Evolutionary conservation across 1,140 invertebrate species (phyloP).

Genomic region (Drosophila kikkawai): DNA sequence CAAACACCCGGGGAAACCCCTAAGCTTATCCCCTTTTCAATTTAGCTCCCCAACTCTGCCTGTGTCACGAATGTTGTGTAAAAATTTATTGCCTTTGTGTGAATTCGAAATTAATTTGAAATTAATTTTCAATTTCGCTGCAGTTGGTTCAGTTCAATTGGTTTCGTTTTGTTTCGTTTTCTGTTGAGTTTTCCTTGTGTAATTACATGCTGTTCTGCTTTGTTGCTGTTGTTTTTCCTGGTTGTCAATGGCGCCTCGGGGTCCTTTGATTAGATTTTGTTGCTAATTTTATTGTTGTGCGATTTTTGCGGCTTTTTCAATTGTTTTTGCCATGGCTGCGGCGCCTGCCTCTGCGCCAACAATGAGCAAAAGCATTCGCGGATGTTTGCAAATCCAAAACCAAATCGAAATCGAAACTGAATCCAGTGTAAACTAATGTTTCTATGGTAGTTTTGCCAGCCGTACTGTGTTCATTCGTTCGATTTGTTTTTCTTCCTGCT

Average conservation of each 20-base stretch:
- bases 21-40: neutral
- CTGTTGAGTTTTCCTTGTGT: conserved; percentile 41
- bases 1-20: conserved; percentile 11
- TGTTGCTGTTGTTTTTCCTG: conserved; percentile 27
- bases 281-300: conserved; percentile 69
- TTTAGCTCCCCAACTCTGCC: neutral
- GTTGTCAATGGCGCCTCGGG: conserved; percentile 66
- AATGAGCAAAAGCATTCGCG: conserved; percentile 19
- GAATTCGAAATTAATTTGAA: conserved; percentile 79
- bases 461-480: conserved; percentile 21
- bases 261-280: conserved; percentile 78
- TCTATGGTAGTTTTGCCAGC: neutral
- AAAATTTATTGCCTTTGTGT: conserved; percentile 78
- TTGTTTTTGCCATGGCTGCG: conserved; percentile 39
- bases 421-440: conserved; percentile 29
- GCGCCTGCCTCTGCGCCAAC: neutral
- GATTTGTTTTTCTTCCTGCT: conserved; percentile 24
- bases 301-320: conserved; percentile 60
- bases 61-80: conserved; percentile 68
- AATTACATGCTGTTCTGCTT: conserved; percentile 61
- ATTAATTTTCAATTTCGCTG: conserved; percentile 77
- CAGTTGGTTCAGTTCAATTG: conserved; percentile 33
- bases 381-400: conserved; percentile 8
- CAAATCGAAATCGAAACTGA: conserved; percentile 31
- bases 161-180: conserved; percentile 22